These are phyloP conservation scores for Drosophila pseudoobscura DNA, from an alignment of 1,140 invertebrate genomes.

Conservation along the genomic window DNA sequence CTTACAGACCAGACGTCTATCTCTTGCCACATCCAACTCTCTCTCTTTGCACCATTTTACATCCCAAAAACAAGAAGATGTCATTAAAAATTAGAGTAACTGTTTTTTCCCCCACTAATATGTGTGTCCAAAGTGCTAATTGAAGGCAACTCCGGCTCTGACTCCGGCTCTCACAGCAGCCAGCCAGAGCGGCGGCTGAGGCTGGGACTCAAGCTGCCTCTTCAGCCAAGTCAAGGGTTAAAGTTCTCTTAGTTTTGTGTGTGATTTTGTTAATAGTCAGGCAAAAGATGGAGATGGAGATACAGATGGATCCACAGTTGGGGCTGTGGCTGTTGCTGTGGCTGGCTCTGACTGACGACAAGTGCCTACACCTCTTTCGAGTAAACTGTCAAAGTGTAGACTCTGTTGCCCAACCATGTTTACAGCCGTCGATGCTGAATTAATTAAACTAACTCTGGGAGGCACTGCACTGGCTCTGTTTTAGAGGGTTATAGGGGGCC, in stretches of 20 bases:
- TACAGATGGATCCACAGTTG: too few species aligned
- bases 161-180: slow-evolving; percentile 14
- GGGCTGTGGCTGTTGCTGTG: too few species aligned
- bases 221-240: slow-evolving; percentile 44
- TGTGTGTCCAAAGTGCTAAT: slow-evolving; percentile 80
- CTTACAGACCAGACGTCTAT: slow-evolving; percentile 17
- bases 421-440: slow-evolving; percentile 70
- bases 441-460: slow-evolving; percentile 74
- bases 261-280: slow-evolving; percentile 50
- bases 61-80: slow-evolving; percentile 32
- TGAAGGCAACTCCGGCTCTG: slow-evolving; percentile 56
- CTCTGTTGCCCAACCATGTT: slow-evolving; percentile 49
- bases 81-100: slow-evolving; percentile 66
- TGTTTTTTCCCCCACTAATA: slow-evolving; percentile 74
- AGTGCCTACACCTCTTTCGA: slow-evolving; percentile 77
- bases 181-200: neutral
- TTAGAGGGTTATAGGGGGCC: neutral
- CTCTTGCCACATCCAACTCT: slow-evolving; percentile 22
- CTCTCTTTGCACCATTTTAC: slow-evolving; percentile 40
- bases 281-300: too few species aligned
- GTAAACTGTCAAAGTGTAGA: slow-evolving; percentile 70
- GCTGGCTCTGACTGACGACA: slow-evolving; percentile 63
- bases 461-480: slow-evolving; percentile 11
- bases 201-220: neutral
- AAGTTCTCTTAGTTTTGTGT: slow-evolving; percentile 62